Evolutionary conservation across 2,113 vertebrate species (phyloP), one percentile per base, ranked within the genome.

Genomic region (Macquaria ambigua): DNA sequence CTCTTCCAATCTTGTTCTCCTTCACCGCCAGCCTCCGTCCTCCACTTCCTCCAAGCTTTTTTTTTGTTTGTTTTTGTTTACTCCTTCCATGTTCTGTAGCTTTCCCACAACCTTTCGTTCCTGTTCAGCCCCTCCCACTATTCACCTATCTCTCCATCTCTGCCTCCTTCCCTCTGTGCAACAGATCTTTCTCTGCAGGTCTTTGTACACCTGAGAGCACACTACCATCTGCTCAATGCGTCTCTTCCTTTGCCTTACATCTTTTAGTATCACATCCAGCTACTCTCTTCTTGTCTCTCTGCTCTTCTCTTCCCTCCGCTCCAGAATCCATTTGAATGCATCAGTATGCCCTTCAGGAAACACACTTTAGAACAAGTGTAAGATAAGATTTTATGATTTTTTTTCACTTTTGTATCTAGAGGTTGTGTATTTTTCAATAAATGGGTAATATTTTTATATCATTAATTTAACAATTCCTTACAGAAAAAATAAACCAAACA

Each of bases 101-200:
- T 67, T 84, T 72, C 21, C 46, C 68, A 59, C 70, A 86, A 74
- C 53, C 66, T 62, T 82, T 8, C 3, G 0, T 74, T 70, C 15
- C 18, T 71, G 56, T 80, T 89, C 66, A 46, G 61, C 79, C 74
- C 85, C 77, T 87, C 79, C 87, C 77, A 73, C 52, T 87, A 31
- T 77, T 78, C 88, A 91, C 67, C 89, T 77, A 25, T 87, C 83
- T 77, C 62, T 82, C 71, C 61, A 78, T 83, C 77, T 81, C 79
- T 87, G 64, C 85, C 72, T 87, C 76, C 53, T 74, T 84, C 86
- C 89, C 83, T 69, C 86, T 89, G 87, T 89, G 88, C 83, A 87
- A 83, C 91, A 90, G 89, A 85, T 89, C 89, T 89, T 70, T 88
- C 93, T 86, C 93, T 82, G 90, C 85, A 87, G 89, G 91, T 87